Base-by-base conservation (phyloP, 2,888 invertebrate genomes). In the Drosophila mulleri region DNA sequence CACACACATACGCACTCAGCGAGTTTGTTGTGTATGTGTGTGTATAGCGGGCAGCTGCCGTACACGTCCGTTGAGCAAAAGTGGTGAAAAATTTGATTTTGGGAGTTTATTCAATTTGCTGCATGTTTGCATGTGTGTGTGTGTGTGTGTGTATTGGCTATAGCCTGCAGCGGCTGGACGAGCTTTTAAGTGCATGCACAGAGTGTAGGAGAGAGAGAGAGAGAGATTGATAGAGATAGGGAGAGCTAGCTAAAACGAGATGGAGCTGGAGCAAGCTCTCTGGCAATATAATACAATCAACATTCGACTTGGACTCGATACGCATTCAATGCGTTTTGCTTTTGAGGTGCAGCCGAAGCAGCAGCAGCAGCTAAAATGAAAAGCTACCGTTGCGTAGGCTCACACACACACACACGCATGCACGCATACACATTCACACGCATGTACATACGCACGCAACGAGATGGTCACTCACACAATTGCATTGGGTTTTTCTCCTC, bases 201-300 rank as follows among this genome's bases (percentile, higher is more conserved):
- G 39, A 54, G 37, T 35, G 14, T 5, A n/a, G 29, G 26, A 52
- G 18, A 35, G 26, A 12, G 26, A 26, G n/a, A 41, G 53, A 23
- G 20, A 23, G n/a, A 23, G 20, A n/a, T n/a, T 12, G 41, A 39
- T 57, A 23, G 50, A 47, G 29, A 32, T 20, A 18, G 23, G 29
- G 29, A 44, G 44, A 44, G 35, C 6, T n/a, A 20, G 48, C 2
- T 12, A 58, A 64, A 47, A 42, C 54, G 50, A 37, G 20, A 26
- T 16, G 35, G 50, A 8, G 14, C 2, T 20, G 47, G 8, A 16
- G 48, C 23, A 23, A 58, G 61, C 57, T 47, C 50, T 63, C 71
- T 81, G 62, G 72, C 88, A 85, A 85, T 90, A 89, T 83, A 89
- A 89, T 83, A 86, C 90, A 88, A 89, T 89, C 88, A 90, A 74